A percentile compares a stretch with the other conserved stretches of the same genome.
Conservation (phyloP, 2,113 vertebrate genomes). For the Origma solitaria region DNA sequence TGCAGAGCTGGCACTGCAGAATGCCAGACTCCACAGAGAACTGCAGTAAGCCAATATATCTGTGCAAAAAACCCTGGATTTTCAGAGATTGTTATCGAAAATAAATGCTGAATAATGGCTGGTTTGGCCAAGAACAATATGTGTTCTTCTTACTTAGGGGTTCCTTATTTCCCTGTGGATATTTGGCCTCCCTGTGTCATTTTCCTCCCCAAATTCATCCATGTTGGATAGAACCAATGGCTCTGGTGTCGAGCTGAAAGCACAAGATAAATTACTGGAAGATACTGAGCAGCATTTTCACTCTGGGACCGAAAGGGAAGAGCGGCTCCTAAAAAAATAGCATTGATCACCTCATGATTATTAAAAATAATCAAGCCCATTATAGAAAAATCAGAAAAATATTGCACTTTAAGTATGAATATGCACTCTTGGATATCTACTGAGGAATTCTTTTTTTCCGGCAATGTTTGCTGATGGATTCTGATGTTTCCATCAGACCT, state of each 20-base stretch:
- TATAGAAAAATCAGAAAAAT: background rate
- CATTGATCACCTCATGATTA: accelerated
- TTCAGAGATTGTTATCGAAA: background rate
- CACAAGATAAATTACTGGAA: background rate
- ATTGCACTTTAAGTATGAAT: background rate
- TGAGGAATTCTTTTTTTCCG: background rate
- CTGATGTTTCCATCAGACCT: background rate
- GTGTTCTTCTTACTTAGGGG: background rate
- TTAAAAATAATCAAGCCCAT: background rate
- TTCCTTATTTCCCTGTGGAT: background rate
- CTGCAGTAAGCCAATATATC: background rate
- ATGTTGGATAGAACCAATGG: background rate
- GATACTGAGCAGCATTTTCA: background rate
- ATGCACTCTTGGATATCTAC: accelerated
- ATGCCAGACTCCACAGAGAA: background rate
- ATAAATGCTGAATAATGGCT: background rate
- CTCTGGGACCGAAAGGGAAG: background rate
- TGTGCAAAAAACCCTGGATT: background rate
- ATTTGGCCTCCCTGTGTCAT: background rate
- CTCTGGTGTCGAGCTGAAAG: background rate
- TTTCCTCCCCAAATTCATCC: background rate
- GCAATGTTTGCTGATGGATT: background rate
- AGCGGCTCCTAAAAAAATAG: background rate
- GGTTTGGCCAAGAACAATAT: background rate
- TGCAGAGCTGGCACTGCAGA: background rate